Conservation (phyloP, 1,140 invertebrate species). For the Sitobion miscanthi region DNA sequence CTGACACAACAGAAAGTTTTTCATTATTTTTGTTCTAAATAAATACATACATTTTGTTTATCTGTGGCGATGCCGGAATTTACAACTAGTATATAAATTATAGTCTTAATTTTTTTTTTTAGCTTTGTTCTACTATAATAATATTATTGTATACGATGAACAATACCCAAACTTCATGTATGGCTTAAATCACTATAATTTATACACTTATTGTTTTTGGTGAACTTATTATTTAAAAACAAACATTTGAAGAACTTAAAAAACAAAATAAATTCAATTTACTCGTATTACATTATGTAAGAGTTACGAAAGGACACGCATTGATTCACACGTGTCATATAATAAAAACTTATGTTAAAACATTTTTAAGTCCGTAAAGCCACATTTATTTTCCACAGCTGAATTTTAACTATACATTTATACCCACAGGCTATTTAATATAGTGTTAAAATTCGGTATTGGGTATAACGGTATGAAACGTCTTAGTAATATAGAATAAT, state of each 20-base stretch:
- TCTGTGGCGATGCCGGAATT: background rate
- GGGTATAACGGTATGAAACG: background rate
- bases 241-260: background rate
- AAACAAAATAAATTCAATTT: background rate
- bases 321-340: background rate
- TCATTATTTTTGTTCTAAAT: background rate
- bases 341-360: background rate
- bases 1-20: background rate
- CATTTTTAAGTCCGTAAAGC: background rate
- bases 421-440: background rate
- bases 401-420: background rate
- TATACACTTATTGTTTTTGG: background rate
- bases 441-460: background rate
- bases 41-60: background rate
- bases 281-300: background rate
- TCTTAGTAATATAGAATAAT: background rate
- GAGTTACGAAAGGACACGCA: background rate
- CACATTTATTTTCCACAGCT: background rate
- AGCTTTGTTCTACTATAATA: background rate
- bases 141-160: background rate
- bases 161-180: background rate
- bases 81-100: background rate
- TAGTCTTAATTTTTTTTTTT: constrained; percentile 1
- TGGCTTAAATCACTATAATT: background rate
- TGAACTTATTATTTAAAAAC: background rate